Conservation (phyloP, 2,113 vertebrate genomes). For the Ailurus styani region DNA sequence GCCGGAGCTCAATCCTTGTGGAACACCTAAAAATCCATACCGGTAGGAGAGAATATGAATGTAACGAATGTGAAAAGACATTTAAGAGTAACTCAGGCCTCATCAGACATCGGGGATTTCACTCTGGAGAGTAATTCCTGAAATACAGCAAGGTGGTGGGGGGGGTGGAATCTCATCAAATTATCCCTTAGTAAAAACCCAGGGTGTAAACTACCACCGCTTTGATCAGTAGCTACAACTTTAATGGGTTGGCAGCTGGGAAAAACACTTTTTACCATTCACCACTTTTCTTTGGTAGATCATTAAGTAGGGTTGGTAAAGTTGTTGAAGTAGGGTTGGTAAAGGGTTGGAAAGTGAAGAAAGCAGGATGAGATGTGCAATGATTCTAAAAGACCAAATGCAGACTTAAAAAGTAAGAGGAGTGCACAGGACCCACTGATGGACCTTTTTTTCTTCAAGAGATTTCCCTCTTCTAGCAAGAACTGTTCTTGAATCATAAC, state of each 20-base stretch:
- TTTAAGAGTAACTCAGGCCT: constrained; percentile 68
- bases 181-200: background rate
- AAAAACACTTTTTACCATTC: background rate
- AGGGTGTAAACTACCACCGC: background rate
- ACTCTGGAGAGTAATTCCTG: constrained; percentile 49
- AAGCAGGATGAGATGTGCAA: background rate
- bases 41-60: constrained; percentile 58
- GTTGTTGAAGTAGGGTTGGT: background rate
- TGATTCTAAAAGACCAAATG: background rate
- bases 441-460: background rate
- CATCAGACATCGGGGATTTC: constrained; percentile 63
- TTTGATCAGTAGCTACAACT: background rate
- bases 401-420: background rate
- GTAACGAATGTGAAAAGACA: constrained; percentile 66
- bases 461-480: background rate
- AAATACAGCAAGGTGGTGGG: background rate
- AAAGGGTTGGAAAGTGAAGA: background rate
- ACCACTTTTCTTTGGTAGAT: background rate
- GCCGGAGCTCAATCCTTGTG: constrained; percentile 68
- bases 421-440: background rate
- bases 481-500: background rate
- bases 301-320: background rate
- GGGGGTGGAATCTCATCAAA: background rate
- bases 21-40: constrained; percentile 70
- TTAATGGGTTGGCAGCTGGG: background rate